Evolutionary conservation across 2,113 vertebrate genomes (phyloP), one percentile per base, ranked within the genome.

Genomic region (Pungitius pungitius): DNA sequence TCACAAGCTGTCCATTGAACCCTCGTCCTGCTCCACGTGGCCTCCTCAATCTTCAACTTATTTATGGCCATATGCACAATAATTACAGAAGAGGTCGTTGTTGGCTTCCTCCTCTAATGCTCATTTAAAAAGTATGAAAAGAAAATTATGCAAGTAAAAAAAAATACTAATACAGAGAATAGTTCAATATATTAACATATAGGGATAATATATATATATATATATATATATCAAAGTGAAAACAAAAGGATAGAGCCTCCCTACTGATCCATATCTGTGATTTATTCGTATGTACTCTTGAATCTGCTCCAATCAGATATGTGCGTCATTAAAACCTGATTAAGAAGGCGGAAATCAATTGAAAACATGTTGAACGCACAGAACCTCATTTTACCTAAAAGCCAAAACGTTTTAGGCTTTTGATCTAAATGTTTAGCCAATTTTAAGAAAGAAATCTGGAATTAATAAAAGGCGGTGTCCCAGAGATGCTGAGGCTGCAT

Each of bases 281-380:
- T 58, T 58, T 33, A 58, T 62, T 26, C 13, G 12, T 26, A 18
- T 62, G 5, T 20, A 8, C 54, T 8, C 20, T 18, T 10, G 24
- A 40, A 61, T 67, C 3, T 22, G 12, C 43, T 3, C 3, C 18
- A 42, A 72, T 82, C 39, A 17, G 22, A 62, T 77, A 42, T 54
- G 13, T 14, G 4, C 9, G 64, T 51, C 9, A 45, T 60, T 10
- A 26, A 17, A 55, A 15, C 6, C 3, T 11, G 0, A 55, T 27
- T 15, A 60, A 12, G 14, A 54, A 47, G 45, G 27, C 24, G 33
- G 18, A 65, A 43, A 63, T 14, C n/a, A n/a, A 27, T 13, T 55
- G 26, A 45, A 30, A 8, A 22, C 2, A 56, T 55, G 26, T 13
- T 39, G 15, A 67, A 54, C 22, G 1, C 27, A 22, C 40, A 13